Base-by-base conservation (phyloP, 2,797 vertebrate species). In the Phoeniculus purpureus region DNA sequence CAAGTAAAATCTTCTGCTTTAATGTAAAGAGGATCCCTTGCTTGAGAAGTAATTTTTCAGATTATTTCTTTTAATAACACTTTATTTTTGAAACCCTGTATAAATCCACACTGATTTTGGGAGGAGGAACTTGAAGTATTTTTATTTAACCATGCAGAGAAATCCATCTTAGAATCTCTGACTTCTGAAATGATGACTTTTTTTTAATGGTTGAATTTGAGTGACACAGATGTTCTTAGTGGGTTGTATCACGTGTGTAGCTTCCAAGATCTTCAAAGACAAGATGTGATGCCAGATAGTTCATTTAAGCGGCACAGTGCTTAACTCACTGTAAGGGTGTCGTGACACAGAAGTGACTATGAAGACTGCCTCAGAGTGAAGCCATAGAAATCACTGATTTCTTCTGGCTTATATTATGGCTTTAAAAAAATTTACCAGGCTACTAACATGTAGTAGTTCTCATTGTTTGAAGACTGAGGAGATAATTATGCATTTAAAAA, bases 391-490 rank as follows among this genome's bases (percentile, higher is more conserved):
- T 27, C 2, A 15, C 3, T 65, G 29, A 19, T 15, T 11, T 29
- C 72, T 84, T 81, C 37, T 51, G 10, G 3, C 52, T 78, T 66
- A 12, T 52, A 8, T 17, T 51, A 56, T 0, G 1, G 16, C 19
- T 84, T 84, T 59, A 56, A 75, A 74, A 13, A 60, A 40, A 15
- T 8, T 27, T 75, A 61, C 13, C 10, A 68, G 71, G 5, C 10
- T 17, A n/a, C 68, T 72, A 84, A 60, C 12, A 22, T 25, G 26
- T 10, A 74, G 16, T n/a, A n/a, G n/a, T n/a, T n/a, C n/a, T n/a
- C n/a, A n/a, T n/a, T n/a, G n/a, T n/a, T 93, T 62, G 80, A 87
- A 82, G 21, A 74, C n/a, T 27, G 29, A 22, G 37, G 91, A 31
- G 40, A 80, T 52, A 92, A 79, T 12, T 26, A 4, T 51, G 64